These are phyloP conservation scores for Trialeurodes vaporariorum DNA, from an alignment of 1,140 invertebrate species.

Conservation along the genomic window DNA sequence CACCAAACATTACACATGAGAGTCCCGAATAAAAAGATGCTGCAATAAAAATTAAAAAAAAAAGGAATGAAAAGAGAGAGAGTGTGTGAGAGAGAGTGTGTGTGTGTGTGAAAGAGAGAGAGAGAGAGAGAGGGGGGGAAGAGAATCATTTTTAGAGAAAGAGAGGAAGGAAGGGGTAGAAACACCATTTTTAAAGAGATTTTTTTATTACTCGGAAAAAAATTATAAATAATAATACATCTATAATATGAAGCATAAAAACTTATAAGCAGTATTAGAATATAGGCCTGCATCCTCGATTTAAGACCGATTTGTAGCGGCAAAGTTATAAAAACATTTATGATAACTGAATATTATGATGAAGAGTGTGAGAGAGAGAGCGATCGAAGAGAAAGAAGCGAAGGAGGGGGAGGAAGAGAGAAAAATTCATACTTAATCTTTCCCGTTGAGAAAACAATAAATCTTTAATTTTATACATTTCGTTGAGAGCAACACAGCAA, in stretches of 20 bases:
- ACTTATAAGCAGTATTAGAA: not conserved
- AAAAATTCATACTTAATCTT: not conserved
- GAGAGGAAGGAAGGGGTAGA: not conserved
- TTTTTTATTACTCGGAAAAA: not conserved
- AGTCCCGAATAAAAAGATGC: not conserved
- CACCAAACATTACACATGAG: not conserved
- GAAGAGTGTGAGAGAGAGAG: not conserved
- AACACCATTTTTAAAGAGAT: not conserved
- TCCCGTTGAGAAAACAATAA: not conserved
- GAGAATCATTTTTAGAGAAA: not conserved
- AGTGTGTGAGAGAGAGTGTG: not conserved
- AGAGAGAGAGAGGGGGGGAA: not conserved
- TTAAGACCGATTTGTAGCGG: not conserved
- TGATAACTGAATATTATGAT: not conserved
- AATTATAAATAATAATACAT: conserved; percentile 1
- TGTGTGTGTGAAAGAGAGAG: not conserved
- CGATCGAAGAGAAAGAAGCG: not conserved
- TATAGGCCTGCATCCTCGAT: not conserved
- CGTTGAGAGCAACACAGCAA: not conserved
- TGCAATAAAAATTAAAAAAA: not conserved
- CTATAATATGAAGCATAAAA: not conserved
- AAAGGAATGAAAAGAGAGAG: not conserved
- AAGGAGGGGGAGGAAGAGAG: not conserved
- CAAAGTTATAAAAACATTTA: not conserved
- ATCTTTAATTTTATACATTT: conserved; percentile 1